Evolutionary conservation across 2,113 vertebrate genomes (phyloP), one percentile per base, ranked within the genome.

Genomic region (Acrocephalus arundinaceus): DNA sequence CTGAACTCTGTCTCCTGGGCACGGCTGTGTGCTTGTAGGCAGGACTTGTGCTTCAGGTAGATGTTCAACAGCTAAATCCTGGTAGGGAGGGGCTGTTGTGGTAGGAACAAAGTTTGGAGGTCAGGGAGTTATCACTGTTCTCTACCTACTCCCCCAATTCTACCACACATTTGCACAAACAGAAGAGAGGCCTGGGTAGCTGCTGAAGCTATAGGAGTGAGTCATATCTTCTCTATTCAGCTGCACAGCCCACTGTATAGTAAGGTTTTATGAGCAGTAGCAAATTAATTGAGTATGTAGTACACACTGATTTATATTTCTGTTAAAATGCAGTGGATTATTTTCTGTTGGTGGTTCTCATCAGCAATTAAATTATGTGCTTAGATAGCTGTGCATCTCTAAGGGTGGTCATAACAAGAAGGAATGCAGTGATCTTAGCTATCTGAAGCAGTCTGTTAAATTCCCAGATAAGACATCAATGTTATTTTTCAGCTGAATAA

Each of bases 401-500:
- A 21, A n/a, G 43, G 22, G 28, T 65, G 67, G 31, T 41, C 25
- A 20, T 35, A 55, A 52, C 15, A 62, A 59, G 49, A 54, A 63
- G 63, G 21, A 25, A 55, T 67, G 37, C 35, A 16, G 27, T n/a
- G 15, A 35, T 41, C 11, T 86, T 80, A 45, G 33, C 43, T 80
- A 14, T 48, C 46, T 86, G 61, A 81, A 94, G 65, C 48, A 61
- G 27, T 8, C 48, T 70, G 39, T 45, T 90, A 33, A 54, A 66
- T 72, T 85, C 45, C 41, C 57, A 72, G 79, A 30, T 67, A 65
- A 81, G 41, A 82, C 1, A 7, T 37, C 51, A 46, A 39, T 33
- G 49, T 43, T 92, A 31, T 37, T 95, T 93, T 92, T 68, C 79
- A 92, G 57, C 57, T 84, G 65, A 95, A 78, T 92, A 4, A 65